Base-by-base conservation (phyloP, 2,888 invertebrate genomes). In the Cataglyphis cursor region DNA sequence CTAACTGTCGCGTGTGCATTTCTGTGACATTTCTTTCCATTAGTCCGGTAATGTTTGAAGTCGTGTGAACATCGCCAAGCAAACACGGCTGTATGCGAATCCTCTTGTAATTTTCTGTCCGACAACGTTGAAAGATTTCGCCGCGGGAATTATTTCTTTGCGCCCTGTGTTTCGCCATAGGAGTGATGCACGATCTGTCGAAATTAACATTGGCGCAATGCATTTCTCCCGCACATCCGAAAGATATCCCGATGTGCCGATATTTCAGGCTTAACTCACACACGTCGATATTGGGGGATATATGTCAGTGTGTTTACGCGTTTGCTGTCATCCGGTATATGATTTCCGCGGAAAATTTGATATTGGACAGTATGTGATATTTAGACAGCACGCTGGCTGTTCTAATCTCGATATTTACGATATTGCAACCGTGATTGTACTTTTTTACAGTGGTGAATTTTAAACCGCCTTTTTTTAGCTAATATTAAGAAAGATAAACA, bases 181-280 rank as follows among this genome's bases (percentile, higher is more conserved):
- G 12, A 44, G 51, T 81, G 81, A 81, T 80, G 12, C 57, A 81
- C n/a, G 62, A 51, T 54, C 81, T 57, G 81, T 81, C 81, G 64
- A 51, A 81, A 81, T 81, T 81, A 81, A 81, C 81, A 81, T 81
- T 35, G 72, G 80, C 28, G 24, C 62, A 54, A 18, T 59, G 41
- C 78, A 24, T 78, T 72, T 72, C 78, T 57, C 72, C n/a, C 24
- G n/a, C 21, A 73, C 31, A 73, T 68, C 38, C 31, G n/a, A 64
- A 83, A 83, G 72, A 82, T 62, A 44, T 83, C 38, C 59, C 24
- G 24, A 24, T 18, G 21, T 73, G 10, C 73, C 83, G 73, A 83
- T 83, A 83, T 83, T 83, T 83, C 83, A 83, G 64, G 59, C 83
- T 83, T 83, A 83, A 64, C 82, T 38, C 21, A 57, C 24, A 57